phyloP scores from a whole-genome alignment of 2,113 vertebrate species.

The Phylloscopus trochiloides region DNA sequence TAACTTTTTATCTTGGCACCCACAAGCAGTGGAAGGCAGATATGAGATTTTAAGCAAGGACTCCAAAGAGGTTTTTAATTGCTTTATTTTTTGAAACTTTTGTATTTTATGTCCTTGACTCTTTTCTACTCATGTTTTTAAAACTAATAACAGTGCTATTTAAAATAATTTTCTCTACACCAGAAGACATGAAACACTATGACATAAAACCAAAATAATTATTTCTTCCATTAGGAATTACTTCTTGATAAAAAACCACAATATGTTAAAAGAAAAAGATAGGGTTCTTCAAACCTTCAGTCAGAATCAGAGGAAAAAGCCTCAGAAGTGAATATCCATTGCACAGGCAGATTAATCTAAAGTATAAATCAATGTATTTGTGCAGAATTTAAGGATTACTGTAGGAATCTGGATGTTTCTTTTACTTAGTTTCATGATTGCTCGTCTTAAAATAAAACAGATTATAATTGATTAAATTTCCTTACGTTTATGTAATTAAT shows the following conservation, averaged over 20 bases:
- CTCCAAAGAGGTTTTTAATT: neutral
- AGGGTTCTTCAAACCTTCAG: neutral
- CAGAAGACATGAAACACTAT: neutral
- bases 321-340: neutral
- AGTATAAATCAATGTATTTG: neutral
- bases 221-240: neutral
- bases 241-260: neutral
- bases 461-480: conserved; percentile 52
- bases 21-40: neutral
- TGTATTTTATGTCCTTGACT: neutral
- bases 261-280: neutral
- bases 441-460: conserved; percentile 54
- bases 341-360: neutral
- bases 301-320: neutral
- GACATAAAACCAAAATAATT: neutral
- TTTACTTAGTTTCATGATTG: neutral
- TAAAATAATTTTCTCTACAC: neutral
- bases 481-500: conserved; percentile 60
- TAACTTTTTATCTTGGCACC: neutral
- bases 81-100: neutral
- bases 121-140: neutral
- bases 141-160: neutral
- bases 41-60: neutral
- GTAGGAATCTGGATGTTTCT: neutral
- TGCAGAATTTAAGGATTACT: neutral